Base-by-base conservation (phyloP, 2,113 vertebrate genomes). In the Haplochromis vanheusdeni region DNA sequence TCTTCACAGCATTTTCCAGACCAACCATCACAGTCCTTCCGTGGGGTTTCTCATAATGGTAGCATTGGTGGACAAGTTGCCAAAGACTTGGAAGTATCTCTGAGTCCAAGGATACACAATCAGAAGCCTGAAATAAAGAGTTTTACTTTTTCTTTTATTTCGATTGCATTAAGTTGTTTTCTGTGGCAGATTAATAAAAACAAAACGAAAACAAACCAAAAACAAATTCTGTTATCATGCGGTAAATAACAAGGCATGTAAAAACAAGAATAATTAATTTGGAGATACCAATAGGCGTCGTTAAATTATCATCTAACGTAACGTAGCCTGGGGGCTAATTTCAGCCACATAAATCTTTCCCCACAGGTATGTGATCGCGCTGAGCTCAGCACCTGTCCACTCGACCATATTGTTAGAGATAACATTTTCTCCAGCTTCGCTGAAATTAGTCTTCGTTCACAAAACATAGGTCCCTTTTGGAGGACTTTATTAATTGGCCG, bases 21-120 rank as follows among this genome's bases (percentile, higher is more conserved):
- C 97, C 97, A 5, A 16, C 80, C 87, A 96, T 56, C 42, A 98
- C 93, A 62, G 93, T 96, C 79, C 89, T 91, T 28, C 97, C 97
- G 0, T 98, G 2, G 89, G 6, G 80, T 95, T 95, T 8, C 49
- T 79, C 13, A 87, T 56, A 58, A 97, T 92, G 87, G 97, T 95
- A 35, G 81, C 62, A 0, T 96, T 96, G 80, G 95, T 97, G 21
- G 88, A 92, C 89, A 96, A 94, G 89, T 97, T 93, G 12, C 97
- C 96, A 0, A 97, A 97, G 49, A 96, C 86, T 5, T 93, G 92
- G 87, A 98, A 98, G 92, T 98, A 96, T 79, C 97, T 96, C 96
- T 97, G 97, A 1, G 96, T 96, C 93, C 91, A 94, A 0, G 96
- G 97, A 68, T 87, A 96, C 87, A 94, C 94, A 55, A 26, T 0